Evolutionary conservation across 2,888 invertebrate species (phyloP).

Genomic region (Platycheirus albimanus): DNA sequence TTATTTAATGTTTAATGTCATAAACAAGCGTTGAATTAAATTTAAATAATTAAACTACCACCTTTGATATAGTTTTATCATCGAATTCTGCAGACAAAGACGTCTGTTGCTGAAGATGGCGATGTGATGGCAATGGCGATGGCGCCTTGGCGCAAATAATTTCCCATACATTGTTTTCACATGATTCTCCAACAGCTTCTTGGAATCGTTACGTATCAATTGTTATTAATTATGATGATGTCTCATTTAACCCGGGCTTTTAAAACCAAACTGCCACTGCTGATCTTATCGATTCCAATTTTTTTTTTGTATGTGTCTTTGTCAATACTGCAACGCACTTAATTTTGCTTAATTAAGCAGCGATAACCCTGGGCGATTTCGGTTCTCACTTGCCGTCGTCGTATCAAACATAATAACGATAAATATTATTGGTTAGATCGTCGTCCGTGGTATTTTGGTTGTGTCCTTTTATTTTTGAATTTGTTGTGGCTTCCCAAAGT

Average conservation of each 20-base stretch:
- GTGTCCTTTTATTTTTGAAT: background rate
- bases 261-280: conserved; percentile 2
- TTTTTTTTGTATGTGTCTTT: too few species aligned
- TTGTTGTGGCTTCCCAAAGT: conserved; percentile 46
- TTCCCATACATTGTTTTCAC: background rate
- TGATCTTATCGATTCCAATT: conserved; percentile 71
- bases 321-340: conserved; percentile 53
- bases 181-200: conserved; percentile 9
- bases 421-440: conserved; percentile 36
- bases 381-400: conserved; percentile 23
- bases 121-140: too few species aligned
- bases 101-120: too few species aligned
- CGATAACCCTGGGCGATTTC: conserved; percentile 32
- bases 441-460: background rate
- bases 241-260: conserved; percentile 40
- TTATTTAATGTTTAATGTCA: too few species aligned
- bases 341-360: conserved; percentile 64
- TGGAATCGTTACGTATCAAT: conserved; percentile 35
- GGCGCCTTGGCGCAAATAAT: conserved; percentile 19
- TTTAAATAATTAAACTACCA: too few species aligned
- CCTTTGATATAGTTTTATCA: too few species aligned
- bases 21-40: too few species aligned
- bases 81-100: too few species aligned
- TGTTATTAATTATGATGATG: conserved; percentile 31
- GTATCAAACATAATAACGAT: conserved; percentile 21